Percentiles rank a stretch among this genome's conserved stretches.
Conservation (phyloP, 2,113 vertebrate species). For the Apeltes quadracus region DNA sequence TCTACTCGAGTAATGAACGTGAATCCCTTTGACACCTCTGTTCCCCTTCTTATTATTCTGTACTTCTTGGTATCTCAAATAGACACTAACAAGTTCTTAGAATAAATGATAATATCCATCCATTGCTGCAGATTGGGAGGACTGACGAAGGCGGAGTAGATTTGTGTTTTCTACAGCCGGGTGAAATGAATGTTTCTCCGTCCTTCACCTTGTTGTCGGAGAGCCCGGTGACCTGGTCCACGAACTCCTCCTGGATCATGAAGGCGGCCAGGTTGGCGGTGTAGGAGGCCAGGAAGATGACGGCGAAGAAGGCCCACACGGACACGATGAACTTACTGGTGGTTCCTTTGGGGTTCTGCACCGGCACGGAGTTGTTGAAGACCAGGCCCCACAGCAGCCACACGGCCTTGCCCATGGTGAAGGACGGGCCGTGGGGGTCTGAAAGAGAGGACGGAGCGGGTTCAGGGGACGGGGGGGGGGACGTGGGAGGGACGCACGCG, state of each 20-base stretch:
- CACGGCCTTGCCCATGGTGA: conserved; percentile 97
- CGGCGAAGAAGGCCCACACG: conserved; percentile 99
- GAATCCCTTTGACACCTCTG: no score
- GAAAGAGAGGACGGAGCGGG: conserved; percentile 5
- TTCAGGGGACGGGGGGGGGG: conserved; percentile 4
- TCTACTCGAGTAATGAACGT: no score
- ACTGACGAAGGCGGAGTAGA: not conserved
- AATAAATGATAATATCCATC: not conserved
- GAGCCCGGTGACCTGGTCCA: conserved; percentile 97
- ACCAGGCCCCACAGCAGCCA: conserved; percentile 99
- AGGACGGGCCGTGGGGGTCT: conserved; percentile 97
- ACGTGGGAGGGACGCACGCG: not conserved
- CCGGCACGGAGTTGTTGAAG: conserved; percentile 99
- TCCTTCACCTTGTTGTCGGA: conserved; percentile 94
- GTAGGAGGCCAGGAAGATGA: conserved; percentile 99
- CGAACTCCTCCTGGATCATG: conserved; percentile 99
- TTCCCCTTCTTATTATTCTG: not conserved
- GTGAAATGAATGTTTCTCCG: not conserved
- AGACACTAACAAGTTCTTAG: not conserved
- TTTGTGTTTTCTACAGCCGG: not conserved
- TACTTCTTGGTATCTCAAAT: not conserved
- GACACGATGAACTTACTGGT: conserved; percentile 99
- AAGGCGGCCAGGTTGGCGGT: conserved; percentile 99
- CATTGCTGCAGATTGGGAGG: not conserved
- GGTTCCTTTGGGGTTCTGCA: conserved; percentile 96